A percentile compares a stretch with the other conserved stretches of the same genome.
phyloP scores from a whole-genome alignment of 1,140 invertebrate species.

The Drosophila subobscura region DNA sequence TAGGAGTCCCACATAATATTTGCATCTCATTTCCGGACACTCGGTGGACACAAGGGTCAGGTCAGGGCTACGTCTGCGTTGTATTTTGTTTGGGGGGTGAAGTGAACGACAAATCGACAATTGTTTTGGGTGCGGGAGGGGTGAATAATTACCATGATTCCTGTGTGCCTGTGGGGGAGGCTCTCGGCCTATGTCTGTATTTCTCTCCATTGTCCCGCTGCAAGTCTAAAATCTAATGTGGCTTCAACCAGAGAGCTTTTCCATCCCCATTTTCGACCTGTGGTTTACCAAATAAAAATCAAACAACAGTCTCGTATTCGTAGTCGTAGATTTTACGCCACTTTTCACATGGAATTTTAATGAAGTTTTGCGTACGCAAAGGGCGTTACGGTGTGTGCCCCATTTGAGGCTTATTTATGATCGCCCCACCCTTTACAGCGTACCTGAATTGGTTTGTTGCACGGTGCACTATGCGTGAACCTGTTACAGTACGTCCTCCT shows the following conservation, averaged over 20 bases:
- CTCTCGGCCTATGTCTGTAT: conserved; percentile 1
- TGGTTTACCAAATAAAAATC: conserved; percentile 29
- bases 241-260: background rate
- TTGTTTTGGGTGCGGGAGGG: conserved; percentile 56
- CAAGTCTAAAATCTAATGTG: conserved; percentile 33
- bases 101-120: conserved; percentile 30
- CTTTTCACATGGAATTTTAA: conserved; percentile 69
- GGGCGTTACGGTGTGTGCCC: conserved; percentile 63
- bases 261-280: background rate
- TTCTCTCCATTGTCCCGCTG: background rate
- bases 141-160: conserved; percentile 74
- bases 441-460: conserved; percentile 31
- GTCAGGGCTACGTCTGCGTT: conserved; percentile 3
- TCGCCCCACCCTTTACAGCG: background rate
- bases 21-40: conserved; percentile 83
- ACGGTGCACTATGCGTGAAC: conserved; percentile 59
- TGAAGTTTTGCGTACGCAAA: conserved; percentile 35
- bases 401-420: conserved; percentile 34
- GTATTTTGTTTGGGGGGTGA: conserved; percentile 13
- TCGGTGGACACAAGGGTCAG: conserved; percentile 70
- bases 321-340: conserved; percentile 19
- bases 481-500: conserved; percentile 32
- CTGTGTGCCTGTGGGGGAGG: conserved; percentile 25
- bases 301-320: conserved; percentile 10
- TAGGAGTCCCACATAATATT: conserved; percentile 83